Base-by-base conservation (phyloP, 2,888 invertebrate species). In the Belgica antarctica region DNA sequence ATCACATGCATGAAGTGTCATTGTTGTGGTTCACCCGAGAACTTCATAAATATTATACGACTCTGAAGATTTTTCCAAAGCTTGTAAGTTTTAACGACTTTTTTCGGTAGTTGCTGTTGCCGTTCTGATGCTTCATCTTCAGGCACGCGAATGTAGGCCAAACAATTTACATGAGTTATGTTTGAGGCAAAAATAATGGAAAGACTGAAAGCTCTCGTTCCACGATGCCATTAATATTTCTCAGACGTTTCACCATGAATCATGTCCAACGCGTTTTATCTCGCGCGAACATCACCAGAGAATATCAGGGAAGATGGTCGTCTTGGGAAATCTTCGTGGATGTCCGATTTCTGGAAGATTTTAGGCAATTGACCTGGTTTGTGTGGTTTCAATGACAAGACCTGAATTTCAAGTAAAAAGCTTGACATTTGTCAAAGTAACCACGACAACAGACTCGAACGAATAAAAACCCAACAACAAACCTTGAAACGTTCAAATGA, bases 211-310 rank as follows among this genome's bases (percentile, higher is more conserved):
- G 17, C 22, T 52, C 8, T 52, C 12, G 12, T 41, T 41, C 15
- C 7, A 41, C 41, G 4, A 7, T 2, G 17, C 52, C 17, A 19
- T 52, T 52, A 52, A 52, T 52, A 52, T 52, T n/a, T 12, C 12
- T 17, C 17, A 17, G 52, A 52, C 17, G 22, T n/a, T 52, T n/a
- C 3, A 7, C 22, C 17, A 52, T 52, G 52, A 52, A 52, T 52
- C 52, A 52, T 52, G 52, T 52, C 52, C 52, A 52, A 22, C 52
- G 2, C 22, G n/a, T n/a, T n/a, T n/a, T n/a, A n/a, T n/a, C n/a
- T n/a, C n/a, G n/a, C n/a, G n/a, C n/a, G n/a, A n/a, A n/a, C n/a
- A n/a, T n/a, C n/a, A n/a, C n/a, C n/a, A n/a, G n/a, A n/a, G n/a
- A n/a, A n/a, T n/a, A n/a, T n/a, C n/a, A n/a, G n/a, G n/a, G n/a